Base-by-base conservation (phyloP, 2,113 vertebrate species). In the Nycticorax nycticorax region DNA sequence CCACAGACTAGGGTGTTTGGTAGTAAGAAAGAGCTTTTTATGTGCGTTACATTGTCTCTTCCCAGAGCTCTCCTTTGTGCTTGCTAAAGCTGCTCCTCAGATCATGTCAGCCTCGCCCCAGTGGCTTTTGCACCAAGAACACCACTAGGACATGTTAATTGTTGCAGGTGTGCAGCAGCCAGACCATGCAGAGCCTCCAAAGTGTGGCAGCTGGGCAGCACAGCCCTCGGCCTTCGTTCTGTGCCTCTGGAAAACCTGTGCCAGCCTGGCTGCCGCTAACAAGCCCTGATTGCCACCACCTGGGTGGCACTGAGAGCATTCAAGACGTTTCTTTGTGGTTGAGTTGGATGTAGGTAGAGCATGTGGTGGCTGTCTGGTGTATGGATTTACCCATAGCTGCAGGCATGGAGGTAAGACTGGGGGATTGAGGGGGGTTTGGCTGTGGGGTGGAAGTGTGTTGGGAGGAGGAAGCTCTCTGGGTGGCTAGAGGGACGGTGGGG, bases 361-460 rank as follows among this genome's bases (percentile, higher is more conserved):
- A 5, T 2, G 9, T 13, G 56, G 28, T 20, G 41, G 0, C 3
- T 13, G 6, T 2, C 14, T 15, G 14, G 3, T 14, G 12, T 0
- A 4, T 43, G 45, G 14, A 3, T 9, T 32, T 9, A 22, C 12
- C 26, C 52, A 3, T n/a, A 6, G 41, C 64, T 66, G 52, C 59
- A 35, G 39, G 24, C 4, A 1, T 3, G 37, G 43, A 72, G 81
- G 64, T 32, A 43, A 56, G 64, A 10, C 10, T 4, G 33, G 32
- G 13, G 43, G 20, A 27, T 7, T 2, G 12, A n/a, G 17, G 9
- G 27, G 52, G 12, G 9, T 2, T 39, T 53, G 52, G 1, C 9
- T 30, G 14, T 6, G 55, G 6, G 21, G 4, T 45, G 39, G 39
- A n/a, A n/a, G 20, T 43, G 39, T 39, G 14, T 7, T 45, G 68